These are phyloP conservation scores for Philereme transversata DNA, from an alignment of 2,888 invertebrate species.

Conservation along the genomic window DNA sequence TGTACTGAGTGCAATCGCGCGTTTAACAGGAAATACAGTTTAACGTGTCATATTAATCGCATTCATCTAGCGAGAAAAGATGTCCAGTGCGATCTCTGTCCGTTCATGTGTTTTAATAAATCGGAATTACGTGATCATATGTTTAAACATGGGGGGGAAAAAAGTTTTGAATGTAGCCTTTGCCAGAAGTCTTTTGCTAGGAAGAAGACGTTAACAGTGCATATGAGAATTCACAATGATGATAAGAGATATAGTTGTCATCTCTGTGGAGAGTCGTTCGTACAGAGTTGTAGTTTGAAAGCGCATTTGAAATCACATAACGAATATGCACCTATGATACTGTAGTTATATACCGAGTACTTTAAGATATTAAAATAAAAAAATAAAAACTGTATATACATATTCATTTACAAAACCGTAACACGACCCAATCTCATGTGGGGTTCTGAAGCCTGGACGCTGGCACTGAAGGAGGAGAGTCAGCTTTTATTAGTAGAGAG, in stretches of 20 bases:
- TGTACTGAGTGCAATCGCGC: conserved; percentile 38
- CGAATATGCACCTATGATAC: conserved; percentile 4
- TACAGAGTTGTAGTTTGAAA: conserved; percentile 73
- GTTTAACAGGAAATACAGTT: conserved; percentile 36
- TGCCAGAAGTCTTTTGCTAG: conserved; percentile 66
- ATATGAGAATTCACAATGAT: conserved; percentile 60
- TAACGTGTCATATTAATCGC: conserved; percentile 37
- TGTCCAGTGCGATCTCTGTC: conserved; percentile 47
- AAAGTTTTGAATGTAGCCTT: conserved; percentile 59
- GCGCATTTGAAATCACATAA: conserved; percentile 71
- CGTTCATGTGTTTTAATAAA: conserved; percentile 54
- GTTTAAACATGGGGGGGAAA: conserved; percentile 49
- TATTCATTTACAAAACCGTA: no score
- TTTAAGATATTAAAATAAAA: no score
- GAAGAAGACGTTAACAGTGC: conserved; percentile 56
- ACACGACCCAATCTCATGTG: no score
- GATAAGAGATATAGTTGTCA: conserved; percentile 67
- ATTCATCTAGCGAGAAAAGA: conserved; percentile 39
- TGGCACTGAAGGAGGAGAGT: no score
- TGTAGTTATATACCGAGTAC: no score
- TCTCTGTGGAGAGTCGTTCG: conserved; percentile 73
- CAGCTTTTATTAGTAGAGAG: no score
- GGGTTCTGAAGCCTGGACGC: no score
- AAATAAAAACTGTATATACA: no score
- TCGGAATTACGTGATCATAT: conserved; percentile 42